Percentiles rank a stretch among this genome's conserved stretches.
These are phyloP conservation scores for Drosophila vallismaia DNA, from an alignment of 2,888 invertebrate genomes.

Conservation along the genomic window DNA sequence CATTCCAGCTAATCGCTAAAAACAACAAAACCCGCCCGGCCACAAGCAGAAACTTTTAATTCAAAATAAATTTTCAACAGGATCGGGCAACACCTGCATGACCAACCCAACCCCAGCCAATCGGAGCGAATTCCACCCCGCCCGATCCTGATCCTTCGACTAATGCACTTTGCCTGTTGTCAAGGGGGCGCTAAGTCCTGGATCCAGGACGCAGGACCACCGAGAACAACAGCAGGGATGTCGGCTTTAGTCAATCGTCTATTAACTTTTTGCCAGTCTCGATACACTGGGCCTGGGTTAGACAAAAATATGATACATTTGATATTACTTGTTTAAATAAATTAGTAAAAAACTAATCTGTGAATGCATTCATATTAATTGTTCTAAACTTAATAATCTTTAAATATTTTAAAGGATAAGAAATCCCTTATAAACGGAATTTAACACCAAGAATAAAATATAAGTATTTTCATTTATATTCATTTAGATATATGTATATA, in stretches of 20 bases:
- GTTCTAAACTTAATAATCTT: too few species aligned
- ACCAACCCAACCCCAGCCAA: conserved; percentile 46
- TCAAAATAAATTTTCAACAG: conserved; percentile 59
- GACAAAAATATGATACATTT: not conserved
- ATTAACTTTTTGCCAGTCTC: conserved; percentile 80
- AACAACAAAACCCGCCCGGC: conserved; percentile 73
- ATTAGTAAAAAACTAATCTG: too few species aligned
- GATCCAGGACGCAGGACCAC: conserved; percentile 19
- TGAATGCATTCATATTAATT: too few species aligned
- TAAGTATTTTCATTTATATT: too few species aligned
- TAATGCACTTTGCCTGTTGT: conserved; percentile 76
- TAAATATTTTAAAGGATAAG: too few species aligned
- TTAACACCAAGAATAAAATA: too few species aligned
- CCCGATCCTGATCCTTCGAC: conserved; percentile 14
- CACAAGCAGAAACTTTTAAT: conserved; percentile 66
- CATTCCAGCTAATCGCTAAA: conserved; percentile 60
- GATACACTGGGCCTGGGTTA: conserved; percentile 16
- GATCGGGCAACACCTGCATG: conserved; percentile 72
- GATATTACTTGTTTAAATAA: too few species aligned
- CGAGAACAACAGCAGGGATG: conserved; percentile 46
- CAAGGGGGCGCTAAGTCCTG: conserved; percentile 72
- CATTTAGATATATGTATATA: too few species aligned
- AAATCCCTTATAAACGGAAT: too few species aligned
- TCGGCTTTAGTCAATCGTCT: conserved; percentile 80
- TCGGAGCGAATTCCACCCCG: conserved; percentile 14